These are phyloP conservation scores for Bombyx mandarina DNA, from an alignment of 1,140 invertebrate species.

Conservation along the genomic window DNA sequence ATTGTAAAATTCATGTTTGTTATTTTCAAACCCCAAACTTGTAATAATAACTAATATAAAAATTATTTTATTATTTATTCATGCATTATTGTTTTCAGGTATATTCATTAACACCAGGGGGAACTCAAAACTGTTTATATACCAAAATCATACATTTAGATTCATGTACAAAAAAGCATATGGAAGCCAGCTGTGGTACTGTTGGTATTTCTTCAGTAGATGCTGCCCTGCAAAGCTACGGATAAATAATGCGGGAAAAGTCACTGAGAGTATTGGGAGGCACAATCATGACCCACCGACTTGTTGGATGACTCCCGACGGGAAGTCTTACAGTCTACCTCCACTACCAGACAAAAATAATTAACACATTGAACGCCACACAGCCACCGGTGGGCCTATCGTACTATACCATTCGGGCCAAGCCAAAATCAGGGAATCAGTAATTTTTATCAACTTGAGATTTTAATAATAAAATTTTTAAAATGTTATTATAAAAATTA, in stretches of 20 bases:
- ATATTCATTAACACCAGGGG: constrained; percentile 66
- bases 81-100: constrained; percentile 38
- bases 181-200: constrained; percentile 64
- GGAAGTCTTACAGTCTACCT: constrained; percentile 56
- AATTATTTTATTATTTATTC: no score
- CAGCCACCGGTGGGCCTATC: no score
- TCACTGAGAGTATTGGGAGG: constrained; percentile 54
- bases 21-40: no score
- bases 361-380: constrained; percentile 7
- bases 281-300: constrained; percentile 64
- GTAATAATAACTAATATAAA: no score
- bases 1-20: no score
- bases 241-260: constrained; percentile 57
- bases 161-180: constrained; percentile 67
- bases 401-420: no score
- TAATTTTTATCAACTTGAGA: no score
- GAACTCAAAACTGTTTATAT: constrained; percentile 63
- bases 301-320: constrained; percentile 63
- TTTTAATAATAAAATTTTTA: no score
- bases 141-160: constrained; percentile 64
- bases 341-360: constrained; percentile 39
- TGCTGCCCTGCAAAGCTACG: constrained; percentile 59
- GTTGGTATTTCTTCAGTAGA: constrained; percentile 64
- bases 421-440: no score
- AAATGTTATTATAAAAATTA: no score